Base-by-base conservation (phyloP, 2,888 invertebrate species). In the Galeopsomyia nigrocyanea region DNA sequence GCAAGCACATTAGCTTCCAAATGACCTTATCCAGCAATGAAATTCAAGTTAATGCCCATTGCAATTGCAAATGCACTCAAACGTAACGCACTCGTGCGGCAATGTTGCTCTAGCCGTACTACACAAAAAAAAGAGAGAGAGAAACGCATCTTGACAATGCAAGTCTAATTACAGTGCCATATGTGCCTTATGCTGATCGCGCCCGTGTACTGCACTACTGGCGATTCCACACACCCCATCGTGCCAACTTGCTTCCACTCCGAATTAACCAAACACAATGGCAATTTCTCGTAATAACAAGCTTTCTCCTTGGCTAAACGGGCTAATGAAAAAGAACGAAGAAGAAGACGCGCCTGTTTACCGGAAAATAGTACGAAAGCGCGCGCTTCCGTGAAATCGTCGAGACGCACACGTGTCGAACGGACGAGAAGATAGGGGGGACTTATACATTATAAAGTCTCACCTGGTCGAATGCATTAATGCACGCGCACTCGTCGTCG, bases 361-460 rank as follows among this genome's bases (percentile, higher is more conserved):
- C 46, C 9, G 39, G 26, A 57, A 57, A 57, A 57, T 10, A 57
- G 3, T 17, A 22, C 16, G 14, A 26, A 14, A 31, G 74, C 66
- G 39, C 68, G 22, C 68, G 73, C 75, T 73, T 67, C 73, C 70
- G 49, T 63, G 63, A 66, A 71, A 71, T 73, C 71, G 73, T 74
- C 74, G 69, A 73, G 70, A 68, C 73, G n/a, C n/a, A 74, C 78
- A 39, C 39, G 39, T 39, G 39, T 10, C 39, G 39, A 39, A 81
- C 77, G 81, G 81, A 79, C 26, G 26, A 5, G 79, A 76, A 79
- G 78, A 72, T 66, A 77, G 79, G 39, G 7, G 13, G 39, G 13
- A n/a, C n/a, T n/a, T n/a, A n/a, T n/a, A n/a, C 13, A 39, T 39
- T 39, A 39, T 39, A 10, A 39, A 39, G 10, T 39, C 39, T 39